A percentile compares a stretch with the other conserved stretches of the same genome.
phyloP scores from a whole-genome alignment of 2,888 invertebrate species.

The Lacanobia oleracea region DNA sequence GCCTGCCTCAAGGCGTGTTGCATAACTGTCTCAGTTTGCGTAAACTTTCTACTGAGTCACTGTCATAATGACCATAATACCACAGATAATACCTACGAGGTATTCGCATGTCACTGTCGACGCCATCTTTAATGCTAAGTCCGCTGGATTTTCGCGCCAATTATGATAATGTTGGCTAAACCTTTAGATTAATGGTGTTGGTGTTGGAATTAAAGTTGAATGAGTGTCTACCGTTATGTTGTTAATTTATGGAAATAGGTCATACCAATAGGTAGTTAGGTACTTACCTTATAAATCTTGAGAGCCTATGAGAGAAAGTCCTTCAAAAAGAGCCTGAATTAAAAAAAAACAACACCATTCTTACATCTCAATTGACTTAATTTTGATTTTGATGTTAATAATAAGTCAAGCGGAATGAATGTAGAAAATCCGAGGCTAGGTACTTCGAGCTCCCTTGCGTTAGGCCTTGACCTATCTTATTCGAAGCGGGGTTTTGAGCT shows the following conservation, averaged over 20 bases:
- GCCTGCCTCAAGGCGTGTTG: slow-evolving; percentile 28
- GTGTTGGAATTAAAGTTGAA: neutral
- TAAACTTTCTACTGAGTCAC: slow-evolving; percentile 58
- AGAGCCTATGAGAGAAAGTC: too few relatives aligned
- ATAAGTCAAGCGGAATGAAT: too few relatives aligned
- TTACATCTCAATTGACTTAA: too few relatives aligned
- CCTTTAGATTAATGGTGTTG: neutral
- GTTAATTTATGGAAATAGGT: neutral
- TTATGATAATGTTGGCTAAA: slow-evolving; percentile 24
- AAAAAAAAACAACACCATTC: too few relatives aligned
- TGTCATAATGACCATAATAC: slow-evolving; percentile 45
- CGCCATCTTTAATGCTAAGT: slow-evolving; percentile 45
- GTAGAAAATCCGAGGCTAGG: too few relatives aligned
- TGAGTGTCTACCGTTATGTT: neutral
- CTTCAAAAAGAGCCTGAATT: too few relatives aligned
- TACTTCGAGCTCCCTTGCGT: too few relatives aligned
- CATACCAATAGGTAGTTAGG: too few relatives aligned
- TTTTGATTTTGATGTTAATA: too few relatives aligned
- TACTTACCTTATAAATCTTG: too few relatives aligned
- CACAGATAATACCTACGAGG: neutral
- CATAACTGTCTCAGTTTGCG: slow-evolving; percentile 46
- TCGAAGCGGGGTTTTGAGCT: too few relatives aligned
- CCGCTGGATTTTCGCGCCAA: slow-evolving; percentile 16
- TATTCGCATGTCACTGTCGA: slow-evolving; percentile 31
- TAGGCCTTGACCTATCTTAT: too few relatives aligned